These are phyloP conservation scores for Podarcis siculus DNA, from an alignment of 2,797 vertebrate genomes.

Conservation along the genomic window DNA sequence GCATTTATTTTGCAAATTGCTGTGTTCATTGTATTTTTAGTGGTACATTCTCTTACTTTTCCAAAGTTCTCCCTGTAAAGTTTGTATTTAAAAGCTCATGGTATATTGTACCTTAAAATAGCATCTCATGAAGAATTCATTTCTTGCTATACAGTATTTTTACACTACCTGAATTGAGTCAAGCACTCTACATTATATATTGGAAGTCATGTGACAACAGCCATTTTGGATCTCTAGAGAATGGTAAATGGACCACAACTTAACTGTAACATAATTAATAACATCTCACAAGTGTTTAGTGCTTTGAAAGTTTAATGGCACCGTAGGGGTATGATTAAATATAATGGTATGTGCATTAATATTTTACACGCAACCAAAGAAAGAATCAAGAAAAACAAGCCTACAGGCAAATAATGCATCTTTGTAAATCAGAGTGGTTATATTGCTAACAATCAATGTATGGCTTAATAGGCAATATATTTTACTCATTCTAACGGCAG, in stretches of 20 bases:
- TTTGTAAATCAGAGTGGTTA: slow-evolving; percentile 25
- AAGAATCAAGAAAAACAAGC: background rate
- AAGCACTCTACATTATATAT: slow-evolving; percentile 58
- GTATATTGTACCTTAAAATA: background rate
- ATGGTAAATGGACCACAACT: slow-evolving; percentile 58
- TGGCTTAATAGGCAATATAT: background rate
- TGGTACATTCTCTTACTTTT: background rate
- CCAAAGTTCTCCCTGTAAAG: background rate
- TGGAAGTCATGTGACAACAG: slow-evolving; percentile 54
- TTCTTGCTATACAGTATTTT: slow-evolving; percentile 2
- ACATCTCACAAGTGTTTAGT: slow-evolving; percentile 53
- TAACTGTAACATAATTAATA: slow-evolving; percentile 42
- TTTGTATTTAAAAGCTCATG: background rate
- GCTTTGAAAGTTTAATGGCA: slow-evolving; percentile 71
- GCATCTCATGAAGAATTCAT: slow-evolving; percentile 26
- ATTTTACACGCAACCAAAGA: slow-evolving; percentile 21
- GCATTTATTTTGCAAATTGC: background rate
- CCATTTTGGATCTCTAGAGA: slow-evolving; percentile 40
- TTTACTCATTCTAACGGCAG: background rate
- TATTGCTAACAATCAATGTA: slow-evolving; percentile 1
- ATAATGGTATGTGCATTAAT: slow-evolving; percentile 58
- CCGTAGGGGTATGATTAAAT: slow-evolving; percentile 68
- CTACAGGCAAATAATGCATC: slow-evolving; percentile 11
- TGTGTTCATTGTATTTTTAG: background rate
- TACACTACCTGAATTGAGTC: slow-evolving; percentile 35